Conservation (phyloP, 2,888 invertebrate species). For the Pristionchus japonicus region DNA sequence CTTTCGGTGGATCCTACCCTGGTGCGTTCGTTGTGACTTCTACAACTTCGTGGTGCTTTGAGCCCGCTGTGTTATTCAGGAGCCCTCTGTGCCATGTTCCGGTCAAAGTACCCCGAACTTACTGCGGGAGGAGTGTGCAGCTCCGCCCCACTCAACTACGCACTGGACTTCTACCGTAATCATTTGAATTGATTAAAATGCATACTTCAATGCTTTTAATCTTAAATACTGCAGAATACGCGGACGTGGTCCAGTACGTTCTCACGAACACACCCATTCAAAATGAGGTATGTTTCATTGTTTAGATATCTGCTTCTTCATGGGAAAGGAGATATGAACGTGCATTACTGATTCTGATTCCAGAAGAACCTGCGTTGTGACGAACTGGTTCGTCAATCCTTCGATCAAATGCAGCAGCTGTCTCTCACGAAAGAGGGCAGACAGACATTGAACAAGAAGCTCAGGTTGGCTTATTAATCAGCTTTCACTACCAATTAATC, state of each 20-base stretch:
- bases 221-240: background rate
- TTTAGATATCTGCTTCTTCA: too few relatives aligned
- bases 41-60: background rate
- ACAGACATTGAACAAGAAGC: slow-evolving; percentile 51
- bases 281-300: background rate
- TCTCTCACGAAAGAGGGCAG: slow-evolving; percentile 58
- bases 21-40: slow-evolving; percentile 43
- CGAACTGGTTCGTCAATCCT: slow-evolving; percentile 26
- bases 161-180: slow-evolving; percentile 62
- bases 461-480: background rate
- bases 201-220: background rate
- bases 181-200: background rate
- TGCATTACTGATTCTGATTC: background rate
- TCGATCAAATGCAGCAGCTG: slow-evolving; percentile 52
- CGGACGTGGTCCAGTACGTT: slow-evolving; percentile 13
- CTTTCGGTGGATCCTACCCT: slow-evolving; percentile 71
- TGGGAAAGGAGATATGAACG: background rate
- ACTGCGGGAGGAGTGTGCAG: slow-evolving; percentile 64
- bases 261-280: background rate
- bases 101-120: slow-evolving; percentile 63
- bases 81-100: slow-evolving; percentile 64
- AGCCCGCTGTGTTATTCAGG: slow-evolving; percentile 58
- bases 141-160: slow-evolving; percentile 61
- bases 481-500: too few relatives aligned
- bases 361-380: slow-evolving; percentile 19